phyloP scores from a whole-genome alignment of 2,113 vertebrate species.

The Mobula birostris region DNA sequence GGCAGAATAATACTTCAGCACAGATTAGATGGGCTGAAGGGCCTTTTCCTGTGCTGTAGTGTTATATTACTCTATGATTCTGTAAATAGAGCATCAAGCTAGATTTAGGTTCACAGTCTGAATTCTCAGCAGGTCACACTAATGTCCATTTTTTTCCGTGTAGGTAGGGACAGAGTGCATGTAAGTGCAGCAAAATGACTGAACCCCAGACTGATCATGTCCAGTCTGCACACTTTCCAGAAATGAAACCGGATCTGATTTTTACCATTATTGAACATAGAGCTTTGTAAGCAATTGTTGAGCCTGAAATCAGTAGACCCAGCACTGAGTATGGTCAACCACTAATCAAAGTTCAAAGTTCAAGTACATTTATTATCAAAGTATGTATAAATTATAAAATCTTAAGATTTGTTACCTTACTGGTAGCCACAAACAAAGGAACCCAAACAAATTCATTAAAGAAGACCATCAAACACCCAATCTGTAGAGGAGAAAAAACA shows the following conservation, averaged over 20 bases:
- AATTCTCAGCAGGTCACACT: neutral
- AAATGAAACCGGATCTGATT: neutral
- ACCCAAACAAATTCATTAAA: no score
- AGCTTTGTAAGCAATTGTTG: neutral
- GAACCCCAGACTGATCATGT: neutral
- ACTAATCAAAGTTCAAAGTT: neutral
- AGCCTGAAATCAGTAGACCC: neutral
- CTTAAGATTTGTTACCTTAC: no score
- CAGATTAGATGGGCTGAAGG: no score
- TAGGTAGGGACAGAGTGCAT: neutral
- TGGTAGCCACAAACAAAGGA: no score
- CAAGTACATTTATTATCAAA: no score
- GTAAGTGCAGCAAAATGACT: neutral
- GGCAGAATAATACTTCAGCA: no score
- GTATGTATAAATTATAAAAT: no score
- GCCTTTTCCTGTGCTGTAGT: no score
- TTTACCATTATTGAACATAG: neutral
- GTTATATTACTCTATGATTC: no score
- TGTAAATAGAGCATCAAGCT: neutral
- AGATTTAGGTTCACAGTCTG: neutral
- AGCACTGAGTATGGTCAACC: neutral
- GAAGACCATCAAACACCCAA: no score
- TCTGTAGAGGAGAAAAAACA: no score
- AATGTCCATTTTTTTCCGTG: neutral
- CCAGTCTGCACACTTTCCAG: neutral